A percentile compares a stretch with the other conserved stretches of the same genome.
Evolutionary conservation across 2,113 vertebrate genomes (phyloP).

Genomic region (Corythaixoides concolor): DNA sequence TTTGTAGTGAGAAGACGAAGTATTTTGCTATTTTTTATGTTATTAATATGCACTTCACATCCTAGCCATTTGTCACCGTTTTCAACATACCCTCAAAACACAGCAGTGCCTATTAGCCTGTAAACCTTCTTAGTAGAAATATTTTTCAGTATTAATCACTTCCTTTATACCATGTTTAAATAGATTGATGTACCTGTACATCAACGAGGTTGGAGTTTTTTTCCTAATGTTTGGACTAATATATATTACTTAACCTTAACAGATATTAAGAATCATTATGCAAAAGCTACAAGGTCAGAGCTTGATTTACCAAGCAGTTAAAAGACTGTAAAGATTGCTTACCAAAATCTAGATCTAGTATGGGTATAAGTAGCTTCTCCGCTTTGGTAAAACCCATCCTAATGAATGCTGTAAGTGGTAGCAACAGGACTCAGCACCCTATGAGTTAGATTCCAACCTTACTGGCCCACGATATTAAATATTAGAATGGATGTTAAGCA

Average conservation of each 20-base stretch:
- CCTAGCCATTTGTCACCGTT: constrained; percentile 7
- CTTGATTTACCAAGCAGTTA: background rate
- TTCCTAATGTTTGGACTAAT: background rate
- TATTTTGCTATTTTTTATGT: background rate
- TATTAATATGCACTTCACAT: background rate
- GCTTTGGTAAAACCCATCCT: background rate
- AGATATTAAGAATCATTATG: background rate
- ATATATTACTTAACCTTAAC: background rate
- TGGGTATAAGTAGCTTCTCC: background rate
- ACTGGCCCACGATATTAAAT: background rate
- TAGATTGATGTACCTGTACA: background rate
- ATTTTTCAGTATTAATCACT: background rate
- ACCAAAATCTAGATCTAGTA: background rate
- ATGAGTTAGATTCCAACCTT: background rate
- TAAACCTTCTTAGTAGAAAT: background rate
- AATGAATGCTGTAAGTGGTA: background rate
- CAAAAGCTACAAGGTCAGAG: background rate
- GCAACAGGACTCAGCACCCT: background rate
- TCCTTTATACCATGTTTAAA: constrained; percentile 1
- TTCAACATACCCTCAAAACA: background rate
- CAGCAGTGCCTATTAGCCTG: background rate
- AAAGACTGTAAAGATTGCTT: background rate
- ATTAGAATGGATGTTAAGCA: background rate
- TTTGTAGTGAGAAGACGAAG: background rate
- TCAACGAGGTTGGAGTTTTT: background rate